Conservation (phyloP, 2,797 vertebrate species). For the Sebastes minor region DNA sequence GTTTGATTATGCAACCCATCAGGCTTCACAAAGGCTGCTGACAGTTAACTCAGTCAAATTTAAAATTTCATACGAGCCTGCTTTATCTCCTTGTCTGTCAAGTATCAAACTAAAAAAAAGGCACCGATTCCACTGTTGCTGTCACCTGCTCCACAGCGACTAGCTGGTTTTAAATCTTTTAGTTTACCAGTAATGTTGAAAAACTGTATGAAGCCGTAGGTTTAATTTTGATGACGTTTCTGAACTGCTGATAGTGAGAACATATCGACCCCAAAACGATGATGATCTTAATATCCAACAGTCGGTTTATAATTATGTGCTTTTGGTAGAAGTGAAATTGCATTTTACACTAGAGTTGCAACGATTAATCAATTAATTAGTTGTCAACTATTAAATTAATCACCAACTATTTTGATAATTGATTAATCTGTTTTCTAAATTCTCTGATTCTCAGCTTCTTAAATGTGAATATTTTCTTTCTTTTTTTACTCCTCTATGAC, state of each 20-base stretch:
- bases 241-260: background rate
- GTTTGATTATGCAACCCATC: background rate
- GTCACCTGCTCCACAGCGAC: background rate
- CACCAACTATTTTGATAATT: too few relatives aligned
- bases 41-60: background rate
- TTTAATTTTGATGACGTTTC: background rate
- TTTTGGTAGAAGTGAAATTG: too few relatives aligned
- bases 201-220: background rate
- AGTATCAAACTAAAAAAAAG: background rate
- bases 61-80: background rate
- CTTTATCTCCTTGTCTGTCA: background rate
- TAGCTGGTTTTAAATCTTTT: background rate
- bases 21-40: background rate
- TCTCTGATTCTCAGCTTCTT: too few relatives aligned
- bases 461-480: too few relatives aligned
- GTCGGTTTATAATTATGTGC: too few relatives aligned
- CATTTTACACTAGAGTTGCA: too few relatives aligned
- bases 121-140: background rate
- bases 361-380: too few relatives aligned
- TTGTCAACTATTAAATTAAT: too few relatives aligned
- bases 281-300: too few relatives aligned
- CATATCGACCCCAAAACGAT: too few relatives aligned
- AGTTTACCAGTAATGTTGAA: background rate
- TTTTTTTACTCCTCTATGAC: too few relatives aligned
- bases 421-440: too few relatives aligned